Conservation (phyloP, 2,888 invertebrate species). For the Aphidoletes aphidimyza region DNA sequence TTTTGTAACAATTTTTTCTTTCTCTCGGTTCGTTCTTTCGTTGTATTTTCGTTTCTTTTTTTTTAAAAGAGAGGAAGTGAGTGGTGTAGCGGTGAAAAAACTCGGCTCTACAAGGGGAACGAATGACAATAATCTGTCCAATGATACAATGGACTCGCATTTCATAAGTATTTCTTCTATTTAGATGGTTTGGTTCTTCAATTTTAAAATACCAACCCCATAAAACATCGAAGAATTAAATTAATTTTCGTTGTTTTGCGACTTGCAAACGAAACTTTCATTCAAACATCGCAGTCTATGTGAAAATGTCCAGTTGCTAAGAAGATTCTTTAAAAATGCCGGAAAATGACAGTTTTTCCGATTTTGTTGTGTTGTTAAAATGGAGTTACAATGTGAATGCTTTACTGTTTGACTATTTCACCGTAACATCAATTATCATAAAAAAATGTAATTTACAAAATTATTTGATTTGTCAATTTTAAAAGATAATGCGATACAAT, state of each 20-base stretch:
- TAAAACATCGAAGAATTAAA: slow-evolving; percentile 28
- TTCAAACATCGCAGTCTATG: no score
- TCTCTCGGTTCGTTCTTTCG: neutral
- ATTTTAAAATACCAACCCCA: slow-evolving; percentile 13
- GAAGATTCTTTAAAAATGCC: neutral
- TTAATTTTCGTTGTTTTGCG: slow-evolving; percentile 35
- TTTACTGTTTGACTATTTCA: no score
- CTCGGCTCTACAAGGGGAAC: slow-evolving; percentile 25
- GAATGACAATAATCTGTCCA: slow-evolving; percentile 28
- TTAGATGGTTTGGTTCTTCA: neutral
- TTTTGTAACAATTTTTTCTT: slow-evolving; percentile 15
- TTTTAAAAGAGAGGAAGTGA: neutral
- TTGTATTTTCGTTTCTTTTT: neutral
- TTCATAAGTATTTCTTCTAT: neutral
- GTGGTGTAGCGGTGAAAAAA: neutral
- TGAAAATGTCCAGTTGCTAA: slow-evolving; percentile 16
- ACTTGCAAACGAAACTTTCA: neutral
- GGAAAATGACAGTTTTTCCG: neutral
- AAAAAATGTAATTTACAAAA: no score
- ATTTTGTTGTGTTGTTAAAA: neutral
- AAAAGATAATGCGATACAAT: no score
- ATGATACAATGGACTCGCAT: slow-evolving; percentile 30
- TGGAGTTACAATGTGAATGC: no score
- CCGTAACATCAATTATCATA: no score
- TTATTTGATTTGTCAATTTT: no score